A percentile compares a stretch with the other conserved stretches of the same genome.
These are phyloP conservation scores for Anabacerthia variegaticeps DNA, from an alignment of 2,797 vertebrate species.

Conservation along the genomic window DNA sequence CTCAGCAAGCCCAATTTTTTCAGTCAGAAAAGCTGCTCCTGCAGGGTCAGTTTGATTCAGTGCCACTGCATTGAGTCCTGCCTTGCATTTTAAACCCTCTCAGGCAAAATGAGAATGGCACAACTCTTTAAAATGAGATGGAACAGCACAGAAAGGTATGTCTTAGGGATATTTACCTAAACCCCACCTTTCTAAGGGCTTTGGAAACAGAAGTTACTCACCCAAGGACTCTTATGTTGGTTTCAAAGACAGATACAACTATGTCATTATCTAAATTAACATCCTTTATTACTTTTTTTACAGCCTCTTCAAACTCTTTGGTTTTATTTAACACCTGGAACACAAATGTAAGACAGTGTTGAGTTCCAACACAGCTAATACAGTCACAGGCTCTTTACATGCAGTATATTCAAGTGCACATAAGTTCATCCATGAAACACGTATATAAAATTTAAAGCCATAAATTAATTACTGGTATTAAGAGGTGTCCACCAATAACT, in stretches of 20 bases:
- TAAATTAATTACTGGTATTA: neutral
- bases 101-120: neutral
- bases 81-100: neutral
- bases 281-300: constrained; percentile 91
- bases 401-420: neutral
- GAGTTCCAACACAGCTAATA: neutral
- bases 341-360: constrained; percentile 28
- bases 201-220: constrained; percentile 75
- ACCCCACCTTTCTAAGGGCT: neutral
- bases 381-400: neutral
- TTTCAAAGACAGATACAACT: constrained; percentile 98
- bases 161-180: neutral
- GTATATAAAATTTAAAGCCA: neutral
- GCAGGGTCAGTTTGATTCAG: neutral
- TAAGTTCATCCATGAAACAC: neutral
- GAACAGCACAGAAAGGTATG: neutral
- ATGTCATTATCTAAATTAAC: constrained; percentile 98
- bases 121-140: neutral
- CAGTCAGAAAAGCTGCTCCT: neutral
- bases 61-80: neutral
- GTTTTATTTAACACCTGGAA: constrained; percentile 96
- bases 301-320: constrained; percentile 95
- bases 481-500: neutral
- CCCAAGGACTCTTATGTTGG: constrained; percentile 98
- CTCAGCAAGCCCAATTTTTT: neutral